Percentiles rank a stretch among this genome's conserved stretches.
Evolutionary conservation across 1,140 invertebrate species (phyloP).

Genomic region (Globodera rostochiensis): DNA sequence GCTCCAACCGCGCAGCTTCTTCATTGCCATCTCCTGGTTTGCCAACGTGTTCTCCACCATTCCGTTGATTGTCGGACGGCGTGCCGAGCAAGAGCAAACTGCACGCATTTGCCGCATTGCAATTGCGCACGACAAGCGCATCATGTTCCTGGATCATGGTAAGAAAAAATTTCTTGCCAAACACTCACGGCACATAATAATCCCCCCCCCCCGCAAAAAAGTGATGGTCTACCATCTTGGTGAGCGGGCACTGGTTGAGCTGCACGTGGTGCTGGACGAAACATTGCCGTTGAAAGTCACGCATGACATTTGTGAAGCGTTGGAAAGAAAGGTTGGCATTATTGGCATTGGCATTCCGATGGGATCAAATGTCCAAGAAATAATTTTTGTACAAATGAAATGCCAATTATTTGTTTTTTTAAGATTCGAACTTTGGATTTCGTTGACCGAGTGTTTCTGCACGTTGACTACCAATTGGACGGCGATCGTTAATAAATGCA

Average conservation of each 20-base stretch:
- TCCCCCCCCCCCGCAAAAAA: neutral
- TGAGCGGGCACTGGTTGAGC: constrained; percentile 50
- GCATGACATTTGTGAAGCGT: constrained; percentile 46
- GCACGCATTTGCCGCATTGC: constrained; percentile 47
- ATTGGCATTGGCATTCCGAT: neutral
- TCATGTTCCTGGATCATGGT: constrained; percentile 44
- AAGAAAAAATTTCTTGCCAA: no score
- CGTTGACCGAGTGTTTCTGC: constrained; percentile 54
- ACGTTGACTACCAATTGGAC: constrained; percentile 55
- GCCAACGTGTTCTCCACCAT: constrained; percentile 52
- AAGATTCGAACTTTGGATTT: constrained; percentile 44
- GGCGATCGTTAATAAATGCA: constrained; percentile 12
- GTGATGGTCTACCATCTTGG: constrained; percentile 53
- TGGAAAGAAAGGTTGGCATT: constrained; percentile 40
- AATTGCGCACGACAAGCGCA: constrained; percentile 45
- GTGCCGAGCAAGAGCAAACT: constrained; percentile 48
- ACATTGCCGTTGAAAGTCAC: constrained; percentile 41
- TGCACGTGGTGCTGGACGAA: constrained; percentile 55
- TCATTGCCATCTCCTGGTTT: constrained; percentile 52
- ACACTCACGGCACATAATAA: no score
- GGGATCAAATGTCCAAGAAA: neutral
- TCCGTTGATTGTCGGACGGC: constrained; percentile 46
- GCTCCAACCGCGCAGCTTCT: constrained; percentile 36
- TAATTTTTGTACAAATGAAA: neutral
- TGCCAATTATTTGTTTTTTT: neutral